Evolutionary conservation across 1,140 invertebrate species (phyloP), one percentile per base, ranked within the genome.

Genomic region (Arion vulgaris): DNA sequence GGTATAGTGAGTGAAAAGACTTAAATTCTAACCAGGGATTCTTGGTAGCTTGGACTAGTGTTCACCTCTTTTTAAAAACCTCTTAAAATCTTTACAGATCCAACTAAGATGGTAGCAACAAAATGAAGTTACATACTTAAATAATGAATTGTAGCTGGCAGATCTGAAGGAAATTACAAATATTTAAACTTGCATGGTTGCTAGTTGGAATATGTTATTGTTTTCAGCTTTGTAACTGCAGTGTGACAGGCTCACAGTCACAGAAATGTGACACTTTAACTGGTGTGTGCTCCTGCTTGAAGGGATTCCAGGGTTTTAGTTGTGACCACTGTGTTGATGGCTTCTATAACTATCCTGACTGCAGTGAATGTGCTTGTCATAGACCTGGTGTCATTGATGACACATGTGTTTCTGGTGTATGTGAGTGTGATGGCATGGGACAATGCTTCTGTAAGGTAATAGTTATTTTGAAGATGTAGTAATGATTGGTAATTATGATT

Each of bases 251-350:
- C 1, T 93, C 94, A 78, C 94, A 95, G 5, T 94, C 96, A 85
- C 90, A 96, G 9, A 88, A 95, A 51, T 98, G 97, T 92, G 93
- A 95, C 90, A 93, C 95, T 62, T 94, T 94, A 0, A 93, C 93
- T 68, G 98, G 98, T 80, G 96, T 97, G 92, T 99, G 98, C 93
- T 95, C 95, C 45, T 99, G 98, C 90, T 93, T 96, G 0, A 92
- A 92, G 0, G 98, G 97, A 89, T 99, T 96, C 92, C 96, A 95
- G 32, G 97, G 98, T 49, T 95, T 95, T 85, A 96, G 96, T 84
- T 99, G 98, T 91, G 95, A 97, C 84, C 95, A 97, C 86, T 99
- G 98, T 85, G 96, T 96, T 57, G 92, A 83, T 86, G 91, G 91
- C 45, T 88, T 89, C 84, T 90, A 92, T 88, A 94, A 94, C 11